Base-by-base conservation (phyloP, 2,888 invertebrate species). In the Luffia ferchaultella region DNA sequence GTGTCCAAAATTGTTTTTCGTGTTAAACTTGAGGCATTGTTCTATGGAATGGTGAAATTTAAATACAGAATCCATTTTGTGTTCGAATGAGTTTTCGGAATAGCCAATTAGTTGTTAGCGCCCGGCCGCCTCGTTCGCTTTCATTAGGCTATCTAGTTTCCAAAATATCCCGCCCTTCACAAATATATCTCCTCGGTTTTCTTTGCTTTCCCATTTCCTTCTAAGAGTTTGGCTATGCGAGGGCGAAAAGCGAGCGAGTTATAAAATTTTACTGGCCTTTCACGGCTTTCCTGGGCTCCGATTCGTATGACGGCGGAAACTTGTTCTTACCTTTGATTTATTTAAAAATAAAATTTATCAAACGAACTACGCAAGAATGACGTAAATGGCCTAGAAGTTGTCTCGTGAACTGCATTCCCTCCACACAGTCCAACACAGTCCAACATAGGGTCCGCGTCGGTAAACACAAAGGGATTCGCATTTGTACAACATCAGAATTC, bases 101-200 rank as follows among this genome's bases (percentile, higher is more conserved):
- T 83, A 77, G 82, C 74, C 83, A 83, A 83, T 83, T 83, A 83
- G 83, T 82, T 82, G 83, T 83, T 83, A 83, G 82, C 83, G 79
- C 76, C 74, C 73, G 72, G 73, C 78, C 75, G 72, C 78, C 79
- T 76, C 79, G 75, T 78, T 80, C 76, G 67, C 78, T 83, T 83
- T 83, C 82, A 83, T 82, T 83, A 80, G 74, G 75, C 80, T 79
- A 79, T 83, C 80, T 82, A 82, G 82, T 83, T 83, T 79, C 73
- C 76, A 73, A 71, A 82, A 82, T 79, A 79, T 80, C 76, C 74
- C 65, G 71, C 75, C 77, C 78, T 76, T 78, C 67, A 70, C 59
- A 78, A 68, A 83, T 80, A 79, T 78, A 78, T 80, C 77, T 76
- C 30, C 30, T 30, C 30, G 30, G 5, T 12, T 71, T 73, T 62